Conservation (phyloP, 2,888 invertebrate species). For the Adela reaumurella region DNA sequence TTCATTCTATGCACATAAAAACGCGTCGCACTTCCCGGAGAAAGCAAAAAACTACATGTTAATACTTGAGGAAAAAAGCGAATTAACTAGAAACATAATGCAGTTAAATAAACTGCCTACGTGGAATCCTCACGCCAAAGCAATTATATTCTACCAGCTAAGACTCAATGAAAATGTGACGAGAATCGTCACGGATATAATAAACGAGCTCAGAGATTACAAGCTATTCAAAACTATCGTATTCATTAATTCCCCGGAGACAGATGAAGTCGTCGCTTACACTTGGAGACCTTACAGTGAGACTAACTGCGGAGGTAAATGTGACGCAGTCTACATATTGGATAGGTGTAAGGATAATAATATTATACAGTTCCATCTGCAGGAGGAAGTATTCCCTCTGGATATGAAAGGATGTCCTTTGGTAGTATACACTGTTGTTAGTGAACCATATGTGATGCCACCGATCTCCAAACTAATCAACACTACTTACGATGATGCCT, state of each 20-base stretch:
- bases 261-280: constrained; percentile 33
- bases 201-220: constrained; percentile 34
- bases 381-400: constrained; percentile 34
- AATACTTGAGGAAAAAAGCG: constrained; percentile 45
- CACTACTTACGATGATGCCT: constrained; percentile 27
- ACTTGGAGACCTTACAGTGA: constrained; percentile 44
- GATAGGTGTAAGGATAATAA: constrained; percentile 32
- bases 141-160: constrained; percentile 38
- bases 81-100: constrained; percentile 39
- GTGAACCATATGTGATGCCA: constrained; percentile 48
- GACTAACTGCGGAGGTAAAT: constrained; percentile 38
- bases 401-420: constrained; percentile 43
- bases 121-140: constrained; percentile 51
- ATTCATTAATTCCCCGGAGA: constrained; percentile 29
- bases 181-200: constrained; percentile 30
- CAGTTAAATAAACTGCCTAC: constrained; percentile 45
- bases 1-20: constrained; percentile 43
- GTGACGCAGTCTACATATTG: constrained; percentile 34
- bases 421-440: constrained; percentile 35
- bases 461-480: constrained; percentile 25
- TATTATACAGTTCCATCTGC: constrained; percentile 24
- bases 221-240: constrained; percentile 40
- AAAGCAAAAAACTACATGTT: constrained; percentile 55
- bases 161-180: constrained; percentile 21
- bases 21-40: constrained; percentile 51